phyloP scores from a whole-genome alignment of 2,113 vertebrate species.

The Conger conger region DNA sequence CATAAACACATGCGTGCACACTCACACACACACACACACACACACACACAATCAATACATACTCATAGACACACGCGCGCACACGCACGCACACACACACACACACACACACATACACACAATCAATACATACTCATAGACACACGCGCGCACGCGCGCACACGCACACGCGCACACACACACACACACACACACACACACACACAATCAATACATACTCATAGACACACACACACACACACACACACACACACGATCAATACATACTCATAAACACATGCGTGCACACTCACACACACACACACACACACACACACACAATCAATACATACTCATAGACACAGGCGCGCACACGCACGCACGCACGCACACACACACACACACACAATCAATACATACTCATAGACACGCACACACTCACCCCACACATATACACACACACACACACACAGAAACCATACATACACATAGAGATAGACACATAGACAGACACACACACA shows the following conservation, averaged over 20 bases:
- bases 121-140: no score
- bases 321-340: slow-evolving; percentile 6
- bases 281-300: neutral
- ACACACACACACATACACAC: neutral
- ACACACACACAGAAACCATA: slow-evolving; percentile 1
- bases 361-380: no score
- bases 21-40: neutral
- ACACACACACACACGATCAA: neutral
- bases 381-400: neutral
- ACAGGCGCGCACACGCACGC: no score
- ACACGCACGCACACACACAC: neutral
- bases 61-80: no score
- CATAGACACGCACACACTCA: neutral
- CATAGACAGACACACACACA: no score
- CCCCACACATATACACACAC: neutral
- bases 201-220: neutral
- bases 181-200: neutral
- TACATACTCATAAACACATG: slow-evolving; percentile 22
- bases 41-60: neutral
- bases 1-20: neutral
- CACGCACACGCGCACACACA: neutral
- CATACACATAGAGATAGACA: slow-evolving; percentile 1
- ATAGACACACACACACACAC: neutral
- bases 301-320: slow-evolving; percentile 9
- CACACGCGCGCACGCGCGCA: neutral